Conservation (phyloP, 2,797 vertebrate species). For the Benthosema pterotum region DNA sequence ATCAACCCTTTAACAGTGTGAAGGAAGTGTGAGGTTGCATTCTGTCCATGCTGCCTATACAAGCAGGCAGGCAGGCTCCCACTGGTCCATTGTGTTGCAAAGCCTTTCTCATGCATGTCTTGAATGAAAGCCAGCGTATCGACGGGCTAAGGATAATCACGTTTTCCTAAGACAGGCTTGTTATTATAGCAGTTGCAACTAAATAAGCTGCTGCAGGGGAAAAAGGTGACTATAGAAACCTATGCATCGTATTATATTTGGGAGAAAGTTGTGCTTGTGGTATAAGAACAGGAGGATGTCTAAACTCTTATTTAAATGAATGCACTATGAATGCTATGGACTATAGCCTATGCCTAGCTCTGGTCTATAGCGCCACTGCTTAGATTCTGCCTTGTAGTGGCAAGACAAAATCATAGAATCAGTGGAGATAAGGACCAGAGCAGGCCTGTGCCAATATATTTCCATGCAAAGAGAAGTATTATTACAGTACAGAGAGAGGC, state of each 20-base stretch:
- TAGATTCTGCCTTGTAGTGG: too few relatives aligned
- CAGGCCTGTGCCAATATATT: too few relatives aligned
- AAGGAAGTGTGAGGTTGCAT: slow-evolving; percentile 49
- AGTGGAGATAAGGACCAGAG: too few relatives aligned
- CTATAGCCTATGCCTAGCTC: too few relatives aligned
- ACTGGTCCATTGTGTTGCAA: slow-evolving; percentile 78
- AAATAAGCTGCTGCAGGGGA: slow-evolving; percentile 64
- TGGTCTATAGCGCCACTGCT: too few relatives aligned
- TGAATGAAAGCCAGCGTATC: slow-evolving; percentile 72
- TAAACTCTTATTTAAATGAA: neutral
- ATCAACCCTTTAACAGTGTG: slow-evolving; percentile 43
- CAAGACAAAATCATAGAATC: too few relatives aligned
- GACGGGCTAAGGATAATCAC: slow-evolving; percentile 74
- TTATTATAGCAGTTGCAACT: slow-evolving; percentile 43
- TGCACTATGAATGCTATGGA: too few relatives aligned
- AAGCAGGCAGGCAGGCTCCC: slow-evolving; percentile 77
- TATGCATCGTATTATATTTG: slow-evolving; percentile 23
- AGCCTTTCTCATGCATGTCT: slow-evolving; percentile 80
- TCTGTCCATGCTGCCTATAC: slow-evolving; percentile 50
- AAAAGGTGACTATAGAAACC: slow-evolving; percentile 36
- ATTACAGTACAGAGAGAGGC: too few relatives aligned
- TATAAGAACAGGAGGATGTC: neutral
- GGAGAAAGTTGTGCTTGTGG: neutral
- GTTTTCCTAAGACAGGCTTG: slow-evolving; percentile 75
- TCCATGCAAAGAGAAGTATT: too few relatives aligned